Conservation (phyloP, 2,797 vertebrate genomes). For the Cottoperca gobio region DNA sequence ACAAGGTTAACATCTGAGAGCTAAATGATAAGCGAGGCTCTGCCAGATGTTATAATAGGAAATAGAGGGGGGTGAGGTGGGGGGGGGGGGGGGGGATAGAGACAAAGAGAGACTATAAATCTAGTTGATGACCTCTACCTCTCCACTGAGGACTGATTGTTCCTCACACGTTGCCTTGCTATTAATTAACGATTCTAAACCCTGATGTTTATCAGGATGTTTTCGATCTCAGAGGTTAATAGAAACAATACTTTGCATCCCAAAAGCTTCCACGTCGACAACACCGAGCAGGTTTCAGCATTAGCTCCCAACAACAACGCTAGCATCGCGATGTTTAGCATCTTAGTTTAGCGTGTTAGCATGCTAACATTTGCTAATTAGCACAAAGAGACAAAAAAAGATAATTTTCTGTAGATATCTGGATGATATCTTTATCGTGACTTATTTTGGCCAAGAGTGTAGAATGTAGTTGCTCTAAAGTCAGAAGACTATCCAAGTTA, state of each 20-base stretch:
- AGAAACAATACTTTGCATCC: neutral
- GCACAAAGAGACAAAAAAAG: too few relatives aligned
- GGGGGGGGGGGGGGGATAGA: too few relatives aligned
- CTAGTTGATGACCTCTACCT: constrained; percentile 42
- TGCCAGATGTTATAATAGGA: constrained; percentile 9
- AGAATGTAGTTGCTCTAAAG: too few relatives aligned
- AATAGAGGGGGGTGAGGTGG: neutral
- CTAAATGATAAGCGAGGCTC: constrained; percentile 1
- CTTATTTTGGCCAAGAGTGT: too few relatives aligned
- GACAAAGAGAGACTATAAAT: constrained; percentile 31
- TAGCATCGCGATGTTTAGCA: neutral
- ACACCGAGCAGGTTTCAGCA: neutral
- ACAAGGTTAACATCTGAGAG: constrained; percentile 20
- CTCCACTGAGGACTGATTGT: constrained; percentile 29
- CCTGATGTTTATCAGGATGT: neutral
- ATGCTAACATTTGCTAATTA: too few relatives aligned
- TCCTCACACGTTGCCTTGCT: constrained; percentile 18
- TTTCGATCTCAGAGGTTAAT: neutral
- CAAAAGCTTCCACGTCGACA: neutral
- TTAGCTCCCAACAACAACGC: neutral
- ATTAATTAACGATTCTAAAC: constrained; percentile 24
- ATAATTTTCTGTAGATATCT: too few relatives aligned
- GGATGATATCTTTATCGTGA: too few relatives aligned
- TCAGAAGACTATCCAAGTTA: too few relatives aligned
- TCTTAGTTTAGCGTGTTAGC: neutral